Evolutionary conservation across 2,888 invertebrate genomes (phyloP).

Genomic region (Rotaria sp.): DNA sequence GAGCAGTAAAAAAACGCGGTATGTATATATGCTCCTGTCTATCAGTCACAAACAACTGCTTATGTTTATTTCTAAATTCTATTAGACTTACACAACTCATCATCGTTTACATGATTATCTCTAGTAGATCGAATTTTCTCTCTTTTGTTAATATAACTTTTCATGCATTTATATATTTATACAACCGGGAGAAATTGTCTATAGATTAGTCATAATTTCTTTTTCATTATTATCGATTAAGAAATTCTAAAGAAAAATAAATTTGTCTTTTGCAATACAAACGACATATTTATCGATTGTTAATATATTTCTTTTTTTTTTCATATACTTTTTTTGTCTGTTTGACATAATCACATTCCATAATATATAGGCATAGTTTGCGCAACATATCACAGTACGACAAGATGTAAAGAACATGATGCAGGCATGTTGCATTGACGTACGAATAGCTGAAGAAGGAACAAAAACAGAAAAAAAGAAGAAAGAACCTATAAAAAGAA

Average conservation of each 20-base stretch:
- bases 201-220: not conserved
- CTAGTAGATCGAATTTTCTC: not conserved
- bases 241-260: not conserved
- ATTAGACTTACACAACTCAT: conserved; percentile 9
- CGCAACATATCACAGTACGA: not conserved
- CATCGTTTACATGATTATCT: conserved; percentile 10
- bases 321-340: not conserved
- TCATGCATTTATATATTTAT: not conserved
- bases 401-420: not conserved
- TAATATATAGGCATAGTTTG: not conserved
- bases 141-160: conserved; percentile 1
- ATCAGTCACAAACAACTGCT: conserved; percentile 12
- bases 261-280: not conserved
- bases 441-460: not conserved
- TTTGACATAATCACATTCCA: not conserved
- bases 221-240: not conserved
- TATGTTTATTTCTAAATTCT: not conserved
- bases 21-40: not conserved
- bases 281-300: not conserved
- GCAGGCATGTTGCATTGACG: not conserved
- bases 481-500: not conserved
- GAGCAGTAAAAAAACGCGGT: not conserved
- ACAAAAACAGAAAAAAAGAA: not conserved
- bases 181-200: not conserved
- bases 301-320: not conserved